A percentile compares a stretch with the other conserved stretches of the same genome.
Conservation (phyloP, 2,113 vertebrate species). For the Dasypus novemcinctus region DNA sequence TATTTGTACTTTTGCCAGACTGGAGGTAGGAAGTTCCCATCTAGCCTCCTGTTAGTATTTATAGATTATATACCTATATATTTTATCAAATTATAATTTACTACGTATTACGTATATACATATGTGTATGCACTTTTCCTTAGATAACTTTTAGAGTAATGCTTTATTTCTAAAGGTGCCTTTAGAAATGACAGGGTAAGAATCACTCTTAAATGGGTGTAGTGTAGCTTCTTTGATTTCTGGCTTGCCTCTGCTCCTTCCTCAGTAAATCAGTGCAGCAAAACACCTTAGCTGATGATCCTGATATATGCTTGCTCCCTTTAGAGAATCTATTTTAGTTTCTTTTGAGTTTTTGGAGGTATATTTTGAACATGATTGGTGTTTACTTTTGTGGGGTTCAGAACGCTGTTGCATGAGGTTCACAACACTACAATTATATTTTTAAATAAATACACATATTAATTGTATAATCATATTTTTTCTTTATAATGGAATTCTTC, state of each 20-base stretch:
- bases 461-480: not conserved
- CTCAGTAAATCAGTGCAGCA: not conserved
- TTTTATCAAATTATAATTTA: not conserved
- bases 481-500: not conserved
- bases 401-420: not conserved
- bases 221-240: not conserved
- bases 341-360: not conserved
- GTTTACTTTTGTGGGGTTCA: not conserved
- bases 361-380: not conserved
- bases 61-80: not conserved
- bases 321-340: not conserved
- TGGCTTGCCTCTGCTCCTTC: not conserved
- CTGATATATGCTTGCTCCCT: not conserved
- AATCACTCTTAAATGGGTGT: not conserved
- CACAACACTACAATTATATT: not conserved
- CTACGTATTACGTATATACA: not conserved
- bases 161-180: not conserved
- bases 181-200: not conserved
- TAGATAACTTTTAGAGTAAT: not conserved
- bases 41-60: not conserved
- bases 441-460: not conserved
- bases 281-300: not conserved
- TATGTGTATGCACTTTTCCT: not conserved
- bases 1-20: not conserved
- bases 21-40: not conserved